A percentile compares a stretch with the other conserved stretches of the same genome.
Conservation (phyloP, 2,888 invertebrate species). For the Caenorhabditis sp. region DNA sequence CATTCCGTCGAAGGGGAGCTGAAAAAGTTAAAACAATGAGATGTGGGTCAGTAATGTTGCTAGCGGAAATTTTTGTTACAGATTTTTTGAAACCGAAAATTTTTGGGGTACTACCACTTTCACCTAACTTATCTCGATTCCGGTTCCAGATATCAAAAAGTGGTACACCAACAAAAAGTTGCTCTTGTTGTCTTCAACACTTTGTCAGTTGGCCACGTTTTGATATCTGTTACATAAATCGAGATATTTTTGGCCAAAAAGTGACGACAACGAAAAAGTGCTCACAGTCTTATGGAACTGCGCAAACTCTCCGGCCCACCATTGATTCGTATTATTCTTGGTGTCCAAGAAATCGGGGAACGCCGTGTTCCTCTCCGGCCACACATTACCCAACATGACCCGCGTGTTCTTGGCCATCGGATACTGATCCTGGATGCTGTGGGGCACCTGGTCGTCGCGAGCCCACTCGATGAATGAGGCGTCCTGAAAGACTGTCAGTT, state of each 20-base stretch:
- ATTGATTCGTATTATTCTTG: conserved; percentile 61
- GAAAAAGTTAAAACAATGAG: not conserved
- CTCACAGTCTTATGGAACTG: conserved; percentile 68
- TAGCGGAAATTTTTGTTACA: not conserved
- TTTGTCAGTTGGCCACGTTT: too few relatives aligned
- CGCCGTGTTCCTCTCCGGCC: conserved; percentile 71
- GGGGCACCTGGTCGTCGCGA: conserved; percentile 64
- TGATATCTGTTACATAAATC: too few relatives aligned
- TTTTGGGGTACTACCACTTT: not conserved
- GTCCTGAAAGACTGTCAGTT: conserved; percentile 49
- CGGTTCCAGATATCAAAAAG: too few relatives aligned
- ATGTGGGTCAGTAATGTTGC: too few relatives aligned
- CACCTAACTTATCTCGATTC: too few relatives aligned
- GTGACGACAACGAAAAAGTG: not conserved
- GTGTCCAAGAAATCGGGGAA: conserved; percentile 77
- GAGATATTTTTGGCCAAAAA: too few relatives aligned
- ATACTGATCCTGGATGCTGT: conserved; percentile 67
- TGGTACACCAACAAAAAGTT: too few relatives aligned
- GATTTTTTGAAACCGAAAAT: not conserved
- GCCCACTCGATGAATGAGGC: conserved; percentile 74
- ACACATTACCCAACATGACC: conserved; percentile 75
- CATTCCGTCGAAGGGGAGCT: conserved; percentile 87
- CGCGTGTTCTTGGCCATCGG: conserved; percentile 70
- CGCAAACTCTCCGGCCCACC: conserved; percentile 75
- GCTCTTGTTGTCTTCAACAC: too few relatives aligned